Base-by-base conservation (phyloP, 2,797 vertebrate species). In the Phoxinus dragarum region DNA sequence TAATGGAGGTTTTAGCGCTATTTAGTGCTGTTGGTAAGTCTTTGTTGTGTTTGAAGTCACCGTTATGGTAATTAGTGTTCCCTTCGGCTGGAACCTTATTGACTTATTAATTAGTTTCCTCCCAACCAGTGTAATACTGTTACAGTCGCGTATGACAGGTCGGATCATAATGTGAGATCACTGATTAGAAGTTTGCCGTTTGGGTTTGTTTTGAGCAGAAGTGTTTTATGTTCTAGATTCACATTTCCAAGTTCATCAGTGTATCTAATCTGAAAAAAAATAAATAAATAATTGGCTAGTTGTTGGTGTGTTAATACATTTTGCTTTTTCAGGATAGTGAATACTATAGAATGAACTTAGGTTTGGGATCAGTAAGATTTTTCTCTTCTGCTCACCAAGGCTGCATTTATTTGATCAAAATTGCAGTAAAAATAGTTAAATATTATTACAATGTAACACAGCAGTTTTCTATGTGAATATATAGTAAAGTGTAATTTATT, bases 41-140 rank as follows among this genome's bases (percentile, higher is more conserved):
- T 23, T 40, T 59, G 36, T 77, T 56, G 36, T 47, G 23, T 78
- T 31, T 40, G 23, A 77, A 77, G 52, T 77, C 75, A 59, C 75
- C 14, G 21, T 56, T 77, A 16, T 9, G 36, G 52, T 77, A 54
- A 59, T 77, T 77, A 77, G 74, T 59, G 74, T 56, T 59, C 52
- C 34, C 34, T 16, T 1, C 12, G 34, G 12, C 34, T 16, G 52
- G 21, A 23, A 77, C 34, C 36, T 40, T 12, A 40, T 76, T 40
- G 56, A 77, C 52, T 77, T 77, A 77, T 59, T 77, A 16, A 77
- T 77, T 61, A 40, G 31, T 75, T 75, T 75, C 31, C 19, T 21
- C 19, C 9, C 49, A 14, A 31, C 17, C 31, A 7, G 21, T 77
- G 21, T 27, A 38, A 56, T 17, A 59, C 23, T 17, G 21, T 40